Base-by-base conservation (phyloP, 2,888 invertebrate genomes). In the Cosmopolites sordidus region DNA sequence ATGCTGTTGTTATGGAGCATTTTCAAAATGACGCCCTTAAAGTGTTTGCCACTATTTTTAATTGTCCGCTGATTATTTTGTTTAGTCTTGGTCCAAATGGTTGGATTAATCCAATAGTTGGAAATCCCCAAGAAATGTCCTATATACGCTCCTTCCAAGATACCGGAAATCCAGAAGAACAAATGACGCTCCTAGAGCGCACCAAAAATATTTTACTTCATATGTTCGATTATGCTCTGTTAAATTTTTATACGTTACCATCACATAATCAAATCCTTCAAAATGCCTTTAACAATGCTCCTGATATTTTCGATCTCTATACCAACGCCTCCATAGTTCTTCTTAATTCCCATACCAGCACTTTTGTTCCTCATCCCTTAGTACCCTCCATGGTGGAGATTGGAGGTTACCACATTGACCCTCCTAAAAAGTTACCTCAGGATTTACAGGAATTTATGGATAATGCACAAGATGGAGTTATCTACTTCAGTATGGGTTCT, bases 361-460 rank as follows among this genome's bases (percentile, higher is more conserved):
- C 43, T 76, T 77, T 45, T 61, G n/a, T 70, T 3, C 72, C 47
- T 5, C 66, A 71, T 3, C 80, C 82, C 0, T 72, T 76, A 18
- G 71, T 79, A 4, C 82, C 81, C 0, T 80, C 78, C 62, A 71
- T n/a, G n/a, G n/a, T n/a, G n/a, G n/a, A n/a, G n/a, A n/a, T n/a
- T n/a, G n/a, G n/a, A n/a, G n/a, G n/a, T 80, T 48, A 48, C 16
- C 30, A 42, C 22, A 33, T 49, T 16, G 51, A 51, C 29, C 45
- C 51, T 8, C 51, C 51, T 17, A 14, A 45, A 51, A 51, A 51
- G 39, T 17, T 51, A 12, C 41, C 51, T 1, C 1, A 40, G 3
- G 45, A 51, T 33, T 45, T 51, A 15, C 30, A 45, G 44, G 30
- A 51, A 2, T 51, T 45, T 22, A 33, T 51, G 30, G 45, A 51